Conservation (phyloP, 2,888 invertebrate genomes). For the Epiblema foenella region DNA sequence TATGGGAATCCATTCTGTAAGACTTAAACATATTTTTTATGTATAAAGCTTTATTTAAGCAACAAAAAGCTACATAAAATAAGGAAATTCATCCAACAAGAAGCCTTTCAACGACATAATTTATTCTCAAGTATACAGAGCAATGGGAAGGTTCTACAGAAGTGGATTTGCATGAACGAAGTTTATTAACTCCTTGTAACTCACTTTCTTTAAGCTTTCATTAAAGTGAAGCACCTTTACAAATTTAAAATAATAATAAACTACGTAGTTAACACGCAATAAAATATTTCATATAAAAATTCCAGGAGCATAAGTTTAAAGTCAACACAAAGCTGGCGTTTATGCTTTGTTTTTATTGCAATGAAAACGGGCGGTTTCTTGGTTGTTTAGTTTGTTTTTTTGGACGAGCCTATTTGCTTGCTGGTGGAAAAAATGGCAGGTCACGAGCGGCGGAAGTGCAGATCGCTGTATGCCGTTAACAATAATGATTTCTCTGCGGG, state of each 20-base stretch:
- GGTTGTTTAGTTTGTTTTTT: constrained; percentile 45
- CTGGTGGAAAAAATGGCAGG: constrained; percentile 34
- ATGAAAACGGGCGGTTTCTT: constrained; percentile 26
- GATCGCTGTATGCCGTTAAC: constrained; percentile 71
- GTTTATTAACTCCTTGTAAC: constrained; percentile 1
- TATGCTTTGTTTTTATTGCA: constrained; percentile 31
- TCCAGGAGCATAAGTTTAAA: constrained; percentile 20
- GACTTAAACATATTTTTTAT: no score
- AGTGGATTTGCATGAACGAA: constrained; percentile 19
- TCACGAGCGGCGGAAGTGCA: constrained; percentile 36
- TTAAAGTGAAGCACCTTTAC: not conserved
- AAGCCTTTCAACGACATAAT: not conserved
- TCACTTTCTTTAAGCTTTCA: not conserved
- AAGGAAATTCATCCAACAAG: not conserved
- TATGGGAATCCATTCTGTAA: no score
- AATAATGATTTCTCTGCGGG: constrained; percentile 73
- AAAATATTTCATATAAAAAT: constrained; percentile 1
- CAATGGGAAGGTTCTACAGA: constrained; percentile 18
- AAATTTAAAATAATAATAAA: not conserved
- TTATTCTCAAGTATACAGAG: constrained; percentile 10
- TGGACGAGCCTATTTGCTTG: constrained; percentile 40
- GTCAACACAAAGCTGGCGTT: constrained; percentile 31
- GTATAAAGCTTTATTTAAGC: no score
- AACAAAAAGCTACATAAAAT: no score
- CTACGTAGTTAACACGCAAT: no score